phyloP scores from a whole-genome alignment of 2,888 invertebrate species.

The Pandemis corylana region DNA sequence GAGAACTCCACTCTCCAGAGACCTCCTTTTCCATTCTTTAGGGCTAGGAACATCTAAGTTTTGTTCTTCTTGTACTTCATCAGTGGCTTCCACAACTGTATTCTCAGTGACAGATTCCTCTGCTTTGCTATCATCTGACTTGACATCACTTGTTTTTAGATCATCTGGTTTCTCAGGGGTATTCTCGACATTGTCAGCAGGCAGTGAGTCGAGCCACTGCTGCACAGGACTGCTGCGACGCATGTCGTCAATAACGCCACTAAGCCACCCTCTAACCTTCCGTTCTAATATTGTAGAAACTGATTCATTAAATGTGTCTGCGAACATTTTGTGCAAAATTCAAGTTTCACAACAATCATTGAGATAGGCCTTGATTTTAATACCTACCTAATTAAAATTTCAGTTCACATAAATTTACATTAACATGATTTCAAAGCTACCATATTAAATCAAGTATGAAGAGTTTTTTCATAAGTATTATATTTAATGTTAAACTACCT shows the following conservation, averaged over 20 bases:
- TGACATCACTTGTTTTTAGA: slow-evolving; percentile 43
- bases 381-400: neutral
- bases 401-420: neutral
- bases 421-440: neutral
- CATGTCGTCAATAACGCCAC: slow-evolving; percentile 84
- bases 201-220: slow-evolving; percentile 90
- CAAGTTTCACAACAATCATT: neutral
- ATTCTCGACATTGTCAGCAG: slow-evolving; percentile 64
- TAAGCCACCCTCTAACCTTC: slow-evolving; percentile 79
- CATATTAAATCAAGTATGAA: neutral
- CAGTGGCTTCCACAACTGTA: slow-evolving; percentile 65
- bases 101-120: slow-evolving; percentile 70
- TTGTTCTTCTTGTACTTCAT: slow-evolving; percentile 55
- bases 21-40: slow-evolving; percentile 74
- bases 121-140: slow-evolving; percentile 70
- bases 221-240: slow-evolving; percentile 89
- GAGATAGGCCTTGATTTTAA: neutral
- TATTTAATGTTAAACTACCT: slow-evolving; percentile 2
- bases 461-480: neutral
- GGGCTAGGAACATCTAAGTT: slow-evolving; percentile 67
- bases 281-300: slow-evolving; percentile 78
- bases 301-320: slow-evolving; percentile 79
- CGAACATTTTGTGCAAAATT: slow-evolving; percentile 39
- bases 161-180: slow-evolving; percentile 44
- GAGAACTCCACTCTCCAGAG: slow-evolving; percentile 70